Conservation (phyloP, 2,113 vertebrate genomes). For the Trichechus manatus region DNA sequence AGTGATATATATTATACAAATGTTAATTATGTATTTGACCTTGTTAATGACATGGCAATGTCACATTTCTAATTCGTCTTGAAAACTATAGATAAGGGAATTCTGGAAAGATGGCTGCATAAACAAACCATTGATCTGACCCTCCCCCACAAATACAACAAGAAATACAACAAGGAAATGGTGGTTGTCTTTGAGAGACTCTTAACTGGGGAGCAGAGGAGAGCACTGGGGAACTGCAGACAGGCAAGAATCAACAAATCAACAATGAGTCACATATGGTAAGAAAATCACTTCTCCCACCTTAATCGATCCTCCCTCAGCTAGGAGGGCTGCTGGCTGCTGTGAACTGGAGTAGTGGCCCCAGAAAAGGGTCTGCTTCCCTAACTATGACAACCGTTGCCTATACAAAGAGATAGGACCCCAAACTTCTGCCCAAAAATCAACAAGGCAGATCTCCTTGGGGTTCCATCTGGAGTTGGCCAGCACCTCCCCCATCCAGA, state of each 20-base stretch:
- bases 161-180: neutral
- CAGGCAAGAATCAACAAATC: neutral
- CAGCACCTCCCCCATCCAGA: neutral
- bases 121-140: neutral
- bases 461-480: no score
- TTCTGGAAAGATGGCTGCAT: neutral
- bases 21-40: constrained; percentile 83
- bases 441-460: neutral
- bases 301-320: neutral
- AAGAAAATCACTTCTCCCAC: neutral
- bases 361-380: neutral
- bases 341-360: neutral
- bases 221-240: neutral
- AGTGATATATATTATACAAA: constrained; percentile 77
- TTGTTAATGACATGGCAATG: constrained; percentile 78
- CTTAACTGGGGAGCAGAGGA: neutral
- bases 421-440: neutral
- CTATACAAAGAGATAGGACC: neutral
- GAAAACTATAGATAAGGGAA: constrained; percentile 71
- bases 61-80: constrained; percentile 77
- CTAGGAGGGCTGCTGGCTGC: neutral
- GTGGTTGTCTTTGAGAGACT: neutral
- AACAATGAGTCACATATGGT: neutral
- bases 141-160: neutral
- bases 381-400: neutral